A percentile compares a stretch with the other conserved stretches of the same genome.
phyloP scores from a whole-genome alignment of 2,888 invertebrate species.

The Eupithecia subumbrata region DNA sequence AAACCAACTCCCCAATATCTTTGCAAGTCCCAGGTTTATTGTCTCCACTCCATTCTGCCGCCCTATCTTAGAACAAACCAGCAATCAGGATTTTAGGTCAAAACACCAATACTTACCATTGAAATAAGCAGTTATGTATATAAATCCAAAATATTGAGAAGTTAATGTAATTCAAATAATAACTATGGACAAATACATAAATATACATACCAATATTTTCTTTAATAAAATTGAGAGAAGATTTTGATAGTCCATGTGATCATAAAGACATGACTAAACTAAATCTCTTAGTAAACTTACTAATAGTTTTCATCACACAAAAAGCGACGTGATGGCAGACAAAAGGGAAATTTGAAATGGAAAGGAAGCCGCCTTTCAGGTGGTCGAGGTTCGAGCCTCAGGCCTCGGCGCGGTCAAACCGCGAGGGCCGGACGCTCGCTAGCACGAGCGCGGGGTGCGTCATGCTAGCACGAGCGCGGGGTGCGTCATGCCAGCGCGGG shows the following conservation, averaged over 20 bases:
- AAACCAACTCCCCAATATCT: slow-evolving; percentile 7
- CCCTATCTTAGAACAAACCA: neutral
- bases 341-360: slow-evolving; percentile 66
- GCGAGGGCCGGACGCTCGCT: slow-evolving; percentile 42
- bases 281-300: slow-evolving; percentile 70
- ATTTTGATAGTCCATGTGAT: slow-evolving; percentile 32
- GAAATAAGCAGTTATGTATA: neutral
- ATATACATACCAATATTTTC: slow-evolving; percentile 25
- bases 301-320: slow-evolving; percentile 60
- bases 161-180: slow-evolving; percentile 12
- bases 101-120: slow-evolving; percentile 3
- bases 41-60: neutral
- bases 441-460: neutral
- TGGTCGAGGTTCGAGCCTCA: slow-evolving; percentile 41
- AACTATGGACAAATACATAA: slow-evolving; percentile 18
- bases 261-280: slow-evolving; percentile 52
- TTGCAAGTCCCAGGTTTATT: neutral
- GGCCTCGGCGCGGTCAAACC: slow-evolving; percentile 21
- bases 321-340: slow-evolving; percentile 54
- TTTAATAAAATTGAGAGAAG: slow-evolving; percentile 28
- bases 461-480: slow-evolving; percentile 37
- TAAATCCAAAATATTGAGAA: neutral
- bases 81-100: neutral
- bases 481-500: slow-evolving; percentile 35
- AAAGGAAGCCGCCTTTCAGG: slow-evolving; percentile 63